These are phyloP conservation scores for Morelia viridis DNA, from an alignment of 2,797 vertebrate species.

Conservation along the genomic window DNA sequence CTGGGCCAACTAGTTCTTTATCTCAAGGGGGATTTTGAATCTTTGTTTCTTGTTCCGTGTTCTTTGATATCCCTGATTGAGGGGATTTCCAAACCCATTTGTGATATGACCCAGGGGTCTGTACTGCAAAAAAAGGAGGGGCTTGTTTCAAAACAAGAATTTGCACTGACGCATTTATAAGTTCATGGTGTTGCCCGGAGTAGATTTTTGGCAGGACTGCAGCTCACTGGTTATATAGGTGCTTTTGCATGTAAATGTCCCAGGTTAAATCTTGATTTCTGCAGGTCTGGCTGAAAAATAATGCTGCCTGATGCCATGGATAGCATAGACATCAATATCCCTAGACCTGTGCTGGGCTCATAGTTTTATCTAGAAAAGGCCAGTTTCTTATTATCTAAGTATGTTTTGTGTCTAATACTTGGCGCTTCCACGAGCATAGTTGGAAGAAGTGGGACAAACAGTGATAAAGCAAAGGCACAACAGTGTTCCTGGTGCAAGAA, in stretches of 20 bases:
- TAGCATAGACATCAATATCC: background rate
- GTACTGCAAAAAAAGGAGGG: background rate
- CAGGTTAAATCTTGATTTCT: background rate
- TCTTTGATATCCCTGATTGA: fast-evolving
- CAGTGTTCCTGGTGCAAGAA: background rate
- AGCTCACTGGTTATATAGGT: background rate
- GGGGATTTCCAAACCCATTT: background rate
- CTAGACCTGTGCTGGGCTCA: background rate
- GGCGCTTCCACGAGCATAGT: too few species aligned
- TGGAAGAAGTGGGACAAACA: background rate
- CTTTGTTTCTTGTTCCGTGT: background rate
- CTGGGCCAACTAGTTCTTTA: background rate
- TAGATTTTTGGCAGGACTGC: background rate
- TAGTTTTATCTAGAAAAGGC: background rate
- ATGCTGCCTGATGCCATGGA: background rate
- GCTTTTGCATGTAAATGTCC: background rate
- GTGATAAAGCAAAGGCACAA: background rate
- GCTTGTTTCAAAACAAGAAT: background rate
- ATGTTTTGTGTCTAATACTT: background rate
- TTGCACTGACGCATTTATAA: background rate
- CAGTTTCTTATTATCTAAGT: background rate
- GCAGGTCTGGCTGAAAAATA: background rate
- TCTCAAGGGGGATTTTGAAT: background rate
- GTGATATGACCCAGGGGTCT: background rate
- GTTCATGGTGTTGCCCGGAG: background rate